These are phyloP conservation scores for Semicossyphus pulcher DNA, from an alignment of 2,113 vertebrate genomes.

Conservation along the genomic window DNA sequence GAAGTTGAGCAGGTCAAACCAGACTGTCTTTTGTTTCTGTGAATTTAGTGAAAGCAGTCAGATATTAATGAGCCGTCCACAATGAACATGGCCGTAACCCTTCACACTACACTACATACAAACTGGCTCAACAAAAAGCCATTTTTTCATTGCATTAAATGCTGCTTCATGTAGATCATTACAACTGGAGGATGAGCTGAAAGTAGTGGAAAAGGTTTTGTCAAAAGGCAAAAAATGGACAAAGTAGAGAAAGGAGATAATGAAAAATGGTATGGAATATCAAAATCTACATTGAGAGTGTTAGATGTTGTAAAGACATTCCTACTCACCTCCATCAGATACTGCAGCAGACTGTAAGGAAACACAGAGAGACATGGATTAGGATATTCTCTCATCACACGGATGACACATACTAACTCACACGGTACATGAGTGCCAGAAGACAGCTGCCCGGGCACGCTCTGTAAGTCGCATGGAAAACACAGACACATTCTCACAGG, in stretches of 20 bases:
- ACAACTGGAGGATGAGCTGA: background rate
- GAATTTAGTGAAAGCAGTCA: background rate
- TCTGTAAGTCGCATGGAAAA: conserved; percentile 38
- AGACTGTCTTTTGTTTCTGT: background rate
- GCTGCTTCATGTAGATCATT: background rate
- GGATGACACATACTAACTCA: conserved; percentile 34
- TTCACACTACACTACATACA: background rate
- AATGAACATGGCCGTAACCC: background rate
- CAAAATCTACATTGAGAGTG: background rate
- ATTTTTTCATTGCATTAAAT: background rate
- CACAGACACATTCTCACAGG: conserved; percentile 29
- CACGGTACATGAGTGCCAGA: background rate
- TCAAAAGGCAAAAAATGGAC: background rate
- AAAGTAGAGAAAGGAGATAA: background rate
- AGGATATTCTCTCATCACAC: conserved; percentile 73
- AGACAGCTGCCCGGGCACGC: conserved; percentile 51
- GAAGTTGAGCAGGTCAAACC: conserved; percentile 52
- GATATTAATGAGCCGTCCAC: background rate
- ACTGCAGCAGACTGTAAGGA: conserved; percentile 95
- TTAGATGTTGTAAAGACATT: background rate
- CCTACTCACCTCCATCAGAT: conserved; percentile 97
- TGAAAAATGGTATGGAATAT: background rate
- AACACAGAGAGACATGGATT: conserved; percentile 91
- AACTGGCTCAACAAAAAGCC: background rate
- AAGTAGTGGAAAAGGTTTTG: background rate